Conservation (phyloP, 1,140 invertebrate genomes). For the Heliconius eleuchia region DNA sequence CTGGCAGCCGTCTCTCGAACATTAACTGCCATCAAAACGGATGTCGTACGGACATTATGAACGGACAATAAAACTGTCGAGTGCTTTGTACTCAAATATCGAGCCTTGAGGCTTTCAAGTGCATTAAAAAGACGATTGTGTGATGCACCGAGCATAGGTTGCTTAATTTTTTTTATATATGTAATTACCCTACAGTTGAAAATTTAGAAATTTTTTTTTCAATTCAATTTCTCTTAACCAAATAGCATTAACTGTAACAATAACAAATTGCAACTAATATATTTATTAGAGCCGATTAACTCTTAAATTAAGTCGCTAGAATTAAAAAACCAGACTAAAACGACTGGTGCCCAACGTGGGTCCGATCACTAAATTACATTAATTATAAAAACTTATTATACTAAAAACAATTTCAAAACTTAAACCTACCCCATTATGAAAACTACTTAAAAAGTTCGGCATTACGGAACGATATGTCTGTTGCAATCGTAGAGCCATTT, state of each 20-base stretch:
- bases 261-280: neutral
- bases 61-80: conserved; percentile 70
- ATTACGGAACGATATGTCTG: conserved; percentile 21
- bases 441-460: conserved; percentile 16
- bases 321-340: neutral
- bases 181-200: too few relatives aligned
- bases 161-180: too few relatives aligned
- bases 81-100: conserved; percentile 62
- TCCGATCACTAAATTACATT: neutral
- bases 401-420: neutral
- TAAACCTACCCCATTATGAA: conserved; percentile 25
- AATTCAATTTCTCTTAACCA: too few relatives aligned
- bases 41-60: conserved; percentile 73
- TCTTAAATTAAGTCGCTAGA: neutral
- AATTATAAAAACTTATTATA: neutral
- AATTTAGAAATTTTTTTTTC: too few relatives aligned
- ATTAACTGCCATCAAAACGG: conserved; percentile 72
- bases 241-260: neutral
- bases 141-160: conserved; percentile 4
- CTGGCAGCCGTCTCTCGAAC: conserved; percentile 64
- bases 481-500: conserved; percentile 33
- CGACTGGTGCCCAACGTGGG: conserved; percentile 56
- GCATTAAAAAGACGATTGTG: conserved; percentile 32
- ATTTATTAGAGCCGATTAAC: neutral
- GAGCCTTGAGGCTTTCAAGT: conserved; percentile 41